phyloP scores from a whole-genome alignment of 2,888 invertebrate genomes.

The Drosophila gaucha region DNA sequence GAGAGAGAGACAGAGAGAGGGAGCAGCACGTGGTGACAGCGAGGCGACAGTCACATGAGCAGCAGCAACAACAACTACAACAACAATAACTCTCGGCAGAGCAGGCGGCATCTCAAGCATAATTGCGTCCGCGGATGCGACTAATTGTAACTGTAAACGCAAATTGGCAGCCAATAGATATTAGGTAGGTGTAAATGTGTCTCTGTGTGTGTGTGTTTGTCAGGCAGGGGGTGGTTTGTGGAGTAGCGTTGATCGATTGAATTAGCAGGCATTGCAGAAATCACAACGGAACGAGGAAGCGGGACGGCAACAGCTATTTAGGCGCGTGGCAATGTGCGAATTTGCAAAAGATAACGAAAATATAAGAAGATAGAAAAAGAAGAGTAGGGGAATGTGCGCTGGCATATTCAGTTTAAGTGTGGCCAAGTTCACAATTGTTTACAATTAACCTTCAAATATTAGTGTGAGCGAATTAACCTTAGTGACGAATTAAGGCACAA shows the following conservation, averaged over 20 bases:
- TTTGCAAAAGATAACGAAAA: slow-evolving; percentile 14
- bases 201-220: not conserved
- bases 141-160: slow-evolving; percentile 77
- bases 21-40: slow-evolving; percentile 49
- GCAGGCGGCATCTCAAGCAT: slow-evolving; percentile 33
- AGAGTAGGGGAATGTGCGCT: not conserved
- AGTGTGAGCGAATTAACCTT: slow-evolving; percentile 75
- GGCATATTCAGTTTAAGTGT: slow-evolving; percentile 14
- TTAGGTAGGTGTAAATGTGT: slow-evolving; percentile 35
- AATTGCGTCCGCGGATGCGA: slow-evolving; percentile 66
- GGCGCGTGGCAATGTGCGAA: slow-evolving; percentile 57
- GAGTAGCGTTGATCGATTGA: slow-evolving; percentile 63
- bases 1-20: not conserved
- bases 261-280: slow-evolving; percentile 62
- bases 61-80: slow-evolving; percentile 33
- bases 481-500: slow-evolving; percentile 67
- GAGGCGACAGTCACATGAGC: slow-evolving; percentile 37
- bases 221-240: not conserved
- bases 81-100: slow-evolving; percentile 10
- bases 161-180: slow-evolving; percentile 70
- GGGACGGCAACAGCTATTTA: slow-evolving; percentile 10
- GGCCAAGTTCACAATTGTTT: slow-evolving; percentile 51
- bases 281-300: slow-evolving; percentile 20
- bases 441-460: slow-evolving; percentile 71
- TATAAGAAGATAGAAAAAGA: not conserved